Base-by-base conservation (phyloP, 2,113 vertebrate genomes). In the Scomber scombrus region DNA sequence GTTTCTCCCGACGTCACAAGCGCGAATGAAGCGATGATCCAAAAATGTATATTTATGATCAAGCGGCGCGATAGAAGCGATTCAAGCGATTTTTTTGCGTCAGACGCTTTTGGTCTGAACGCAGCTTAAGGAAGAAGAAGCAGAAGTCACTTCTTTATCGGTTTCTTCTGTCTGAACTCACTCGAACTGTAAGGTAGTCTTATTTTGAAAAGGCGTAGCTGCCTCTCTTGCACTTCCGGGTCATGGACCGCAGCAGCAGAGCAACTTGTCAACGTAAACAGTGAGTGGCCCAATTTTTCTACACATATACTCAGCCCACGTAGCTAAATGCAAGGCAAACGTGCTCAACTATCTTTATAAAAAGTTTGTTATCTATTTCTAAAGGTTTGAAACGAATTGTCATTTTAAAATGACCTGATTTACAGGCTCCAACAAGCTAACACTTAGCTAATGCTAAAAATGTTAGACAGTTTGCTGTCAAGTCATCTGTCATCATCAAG, bases 211-310 rank as follows among this genome's bases (percentile, higher is more conserved):
- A 0, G 7, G 2, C 6, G 3, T 0, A 0, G 0, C 7, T 11
- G 0, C 16, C 3, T 46, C 1, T 0, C 6, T 66, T 74, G 49
- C 43, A 88, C 71, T 91, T 93, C 90, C 90, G 73, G 34, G 81
- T 89, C 61, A 77, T 0, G 1, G 16, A 40, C 4, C 9, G 12
- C 3, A 5, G 57, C 0, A 11, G 2, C n/a, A 2, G 0, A 8
- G 7, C 15, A 63, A 75, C 3, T 67, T 70, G 62, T 16, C 75
- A 68, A 81, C 60, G 63, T 67, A 81, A 80, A 90, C 72, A 85
- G 75, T 77, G 50, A 18, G 60, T 86, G 5, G 1, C 15, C 26
- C 1, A 74, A 56, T 12, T 69, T 70, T n/a, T 26, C 11, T 21
- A 49, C 1, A 11, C 1, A 10, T 72, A 11, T 21, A 0, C 5